These are phyloP conservation scores for Zoroaster sp. DNA, from an alignment of 53 echinoderm and acorn worm genomes.

Conservation along the genomic window DNA sequence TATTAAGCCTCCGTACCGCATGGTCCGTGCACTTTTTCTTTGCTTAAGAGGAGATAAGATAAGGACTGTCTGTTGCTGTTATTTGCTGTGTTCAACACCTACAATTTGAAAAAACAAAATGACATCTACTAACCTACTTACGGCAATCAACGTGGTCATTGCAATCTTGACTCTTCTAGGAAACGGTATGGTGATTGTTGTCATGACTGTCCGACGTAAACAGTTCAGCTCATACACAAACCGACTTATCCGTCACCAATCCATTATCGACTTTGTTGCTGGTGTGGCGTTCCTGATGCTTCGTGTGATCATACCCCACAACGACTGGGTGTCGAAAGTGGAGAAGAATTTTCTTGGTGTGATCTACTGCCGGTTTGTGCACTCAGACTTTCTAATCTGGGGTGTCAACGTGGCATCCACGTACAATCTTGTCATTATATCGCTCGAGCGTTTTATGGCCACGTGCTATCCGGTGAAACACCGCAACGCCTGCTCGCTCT, in stretches of 20 bases:
- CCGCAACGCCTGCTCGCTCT: background rate
- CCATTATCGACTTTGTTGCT: background rate
- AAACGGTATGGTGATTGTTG: conserved; percentile 6
- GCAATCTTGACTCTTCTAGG: conserved; percentile 12
- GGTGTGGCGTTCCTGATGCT: background rate
- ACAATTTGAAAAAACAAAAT: background rate
- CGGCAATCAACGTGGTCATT: background rate
- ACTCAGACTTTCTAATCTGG: background rate
- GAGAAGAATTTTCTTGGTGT: background rate
- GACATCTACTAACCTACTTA: background rate
- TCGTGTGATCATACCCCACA: background rate
- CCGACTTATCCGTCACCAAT: conserved; percentile 46
- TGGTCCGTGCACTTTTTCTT: no score
- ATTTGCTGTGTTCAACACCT: no score
- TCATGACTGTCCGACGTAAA: background rate
- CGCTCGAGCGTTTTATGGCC: conserved; percentile 32
- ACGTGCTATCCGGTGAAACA: conserved; percentile 36
- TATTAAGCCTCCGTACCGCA: no score
- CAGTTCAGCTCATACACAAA: conserved; percentile 15
- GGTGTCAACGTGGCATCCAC: conserved; percentile 20
- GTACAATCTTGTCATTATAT: conserved; percentile 11
- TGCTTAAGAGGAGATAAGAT: no score
- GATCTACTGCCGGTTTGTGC: background rate
- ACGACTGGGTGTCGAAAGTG: background rate
- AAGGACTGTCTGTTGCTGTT: no score